phyloP scores from a whole-genome alignment of 2,888 invertebrate species.

The Leistus spinibarbis region DNA sequence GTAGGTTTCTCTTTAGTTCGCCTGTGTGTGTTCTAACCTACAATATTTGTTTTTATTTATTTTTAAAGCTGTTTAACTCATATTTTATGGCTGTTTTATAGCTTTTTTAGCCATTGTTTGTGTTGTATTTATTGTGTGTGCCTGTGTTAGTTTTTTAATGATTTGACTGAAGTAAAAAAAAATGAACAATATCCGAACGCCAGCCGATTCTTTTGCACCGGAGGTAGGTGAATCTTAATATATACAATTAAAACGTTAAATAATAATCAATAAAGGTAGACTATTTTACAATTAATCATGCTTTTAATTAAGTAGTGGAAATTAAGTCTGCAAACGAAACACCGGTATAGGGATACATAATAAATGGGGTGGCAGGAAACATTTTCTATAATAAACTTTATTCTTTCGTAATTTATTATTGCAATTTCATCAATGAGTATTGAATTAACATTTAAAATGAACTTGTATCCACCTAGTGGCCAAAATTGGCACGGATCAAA shows the following conservation, averaged over 20 bases:
- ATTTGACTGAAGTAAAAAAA: not conserved
- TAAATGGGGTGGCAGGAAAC: not conserved
- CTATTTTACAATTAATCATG: not conserved
- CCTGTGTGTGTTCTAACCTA: conserved; percentile 39
- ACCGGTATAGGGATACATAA: not conserved
- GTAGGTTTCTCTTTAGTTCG: conserved; percentile 49
- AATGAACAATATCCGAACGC: conserved; percentile 6
- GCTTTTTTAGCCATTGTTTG: conserved; percentile 19
- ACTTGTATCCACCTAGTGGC: not conserved
- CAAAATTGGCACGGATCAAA: not conserved
- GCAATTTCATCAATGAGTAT: too few species aligned
- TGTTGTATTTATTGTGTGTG: conserved; percentile 2
- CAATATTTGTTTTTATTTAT: conserved; percentile 33
- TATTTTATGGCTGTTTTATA: conserved; percentile 21
- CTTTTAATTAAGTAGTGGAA: not conserved
- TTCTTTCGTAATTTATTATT: not conserved
- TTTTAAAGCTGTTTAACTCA: conserved; percentile 30
- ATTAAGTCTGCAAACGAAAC: too few species aligned
- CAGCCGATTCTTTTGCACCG: conserved; percentile 4
- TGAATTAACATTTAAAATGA: not conserved
- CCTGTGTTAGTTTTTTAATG: not conserved
- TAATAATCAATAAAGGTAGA: not conserved
- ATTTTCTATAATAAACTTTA: not conserved
- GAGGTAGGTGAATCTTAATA: conserved; percentile 18
- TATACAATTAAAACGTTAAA: not conserved